These are phyloP conservation scores for Doryteuthis pealeii DNA, from an alignment of 1,140 invertebrate species.

Conservation along the genomic window DNA sequence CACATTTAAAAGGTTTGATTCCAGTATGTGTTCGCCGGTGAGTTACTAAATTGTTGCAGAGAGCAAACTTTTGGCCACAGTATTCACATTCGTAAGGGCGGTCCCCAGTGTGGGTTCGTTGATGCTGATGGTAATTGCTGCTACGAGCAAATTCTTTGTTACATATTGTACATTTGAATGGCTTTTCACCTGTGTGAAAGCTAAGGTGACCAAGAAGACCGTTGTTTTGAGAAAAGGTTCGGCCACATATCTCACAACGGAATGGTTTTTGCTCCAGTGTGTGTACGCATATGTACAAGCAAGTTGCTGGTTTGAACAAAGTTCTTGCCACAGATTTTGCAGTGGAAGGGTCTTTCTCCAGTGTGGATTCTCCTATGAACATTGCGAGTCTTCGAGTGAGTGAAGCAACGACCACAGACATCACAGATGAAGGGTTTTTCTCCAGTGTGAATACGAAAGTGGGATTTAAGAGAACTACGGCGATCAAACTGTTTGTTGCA, in stretches of 20 bases:
- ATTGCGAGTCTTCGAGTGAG: conserved; percentile 62
- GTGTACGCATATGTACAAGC: too few relatives aligned
- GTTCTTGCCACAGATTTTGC: conserved; percentile 74
- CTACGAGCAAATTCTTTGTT: conserved; percentile 74
- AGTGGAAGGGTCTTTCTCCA: conserved; percentile 74
- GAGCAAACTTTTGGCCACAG: conserved; percentile 68
- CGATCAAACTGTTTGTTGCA: conserved; percentile 77
- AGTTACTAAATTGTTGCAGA: conserved; percentile 70
- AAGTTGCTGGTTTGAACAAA: too few relatives aligned
- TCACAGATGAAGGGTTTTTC: conserved; percentile 77
- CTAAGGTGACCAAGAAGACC: conserved; percentile 10
- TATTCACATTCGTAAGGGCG: conserved; percentile 28
- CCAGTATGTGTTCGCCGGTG: conserved; percentile 61
- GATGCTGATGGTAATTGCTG: conserved; percentile 43
- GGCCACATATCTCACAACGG: not conserved
- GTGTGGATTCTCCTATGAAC: conserved; percentile 14
- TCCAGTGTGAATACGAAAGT: conserved; percentile 88
- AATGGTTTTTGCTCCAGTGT: conserved; percentile 58
- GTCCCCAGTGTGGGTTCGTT: conserved; percentile 27
- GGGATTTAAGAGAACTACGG: conserved; percentile 88
- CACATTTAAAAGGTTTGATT: not conserved
- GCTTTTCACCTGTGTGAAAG: conserved; percentile 23
- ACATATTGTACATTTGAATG: conserved; percentile 25
- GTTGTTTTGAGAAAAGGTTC: not conserved
- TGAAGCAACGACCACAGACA: conserved; percentile 83